A percentile compares a stretch with the other conserved stretches of the same genome.
These are phyloP conservation scores for Myotis vivesi DNA, from an alignment of 2,797 vertebrate genomes.

Conservation along the genomic window DNA sequence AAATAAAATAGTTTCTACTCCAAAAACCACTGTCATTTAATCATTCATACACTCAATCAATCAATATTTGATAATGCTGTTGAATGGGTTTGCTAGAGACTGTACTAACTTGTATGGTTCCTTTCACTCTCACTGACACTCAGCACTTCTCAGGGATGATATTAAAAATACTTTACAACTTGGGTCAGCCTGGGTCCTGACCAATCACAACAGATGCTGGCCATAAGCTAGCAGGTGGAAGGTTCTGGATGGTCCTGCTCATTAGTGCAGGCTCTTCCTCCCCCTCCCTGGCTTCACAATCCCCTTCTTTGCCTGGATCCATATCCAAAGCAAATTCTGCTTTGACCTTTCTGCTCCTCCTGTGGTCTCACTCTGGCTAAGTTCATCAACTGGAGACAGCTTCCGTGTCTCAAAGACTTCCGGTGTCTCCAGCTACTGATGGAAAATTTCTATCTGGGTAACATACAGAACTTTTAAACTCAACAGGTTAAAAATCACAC, in stretches of 20 bases:
- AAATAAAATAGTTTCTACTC: neutral
- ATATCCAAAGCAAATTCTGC: neutral
- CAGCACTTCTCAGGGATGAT: neutral
- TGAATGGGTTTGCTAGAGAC: neutral
- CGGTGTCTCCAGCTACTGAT: neutral
- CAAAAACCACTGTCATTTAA: neutral
- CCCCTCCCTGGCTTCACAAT: neutral
- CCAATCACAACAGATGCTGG: neutral
- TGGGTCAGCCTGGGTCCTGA: neutral
- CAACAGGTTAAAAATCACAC: neutral
- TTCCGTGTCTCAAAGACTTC: neutral
- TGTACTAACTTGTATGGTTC: neutral
- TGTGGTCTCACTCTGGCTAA: neutral
- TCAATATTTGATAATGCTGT: neutral
- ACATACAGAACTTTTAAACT: neutral
- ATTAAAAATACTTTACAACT: neutral
- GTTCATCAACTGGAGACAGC: neutral
- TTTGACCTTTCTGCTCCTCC: neutral
- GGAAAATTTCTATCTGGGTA: neutral
- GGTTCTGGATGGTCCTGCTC: neutral
- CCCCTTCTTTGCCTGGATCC: neutral
- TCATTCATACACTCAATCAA: neutral
- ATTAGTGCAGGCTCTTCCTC: neutral
- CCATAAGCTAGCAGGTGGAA: neutral
- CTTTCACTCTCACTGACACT: neutral